Conservation (phyloP, 2,888 invertebrate genomes). For the Trachelus stipa region DNA sequence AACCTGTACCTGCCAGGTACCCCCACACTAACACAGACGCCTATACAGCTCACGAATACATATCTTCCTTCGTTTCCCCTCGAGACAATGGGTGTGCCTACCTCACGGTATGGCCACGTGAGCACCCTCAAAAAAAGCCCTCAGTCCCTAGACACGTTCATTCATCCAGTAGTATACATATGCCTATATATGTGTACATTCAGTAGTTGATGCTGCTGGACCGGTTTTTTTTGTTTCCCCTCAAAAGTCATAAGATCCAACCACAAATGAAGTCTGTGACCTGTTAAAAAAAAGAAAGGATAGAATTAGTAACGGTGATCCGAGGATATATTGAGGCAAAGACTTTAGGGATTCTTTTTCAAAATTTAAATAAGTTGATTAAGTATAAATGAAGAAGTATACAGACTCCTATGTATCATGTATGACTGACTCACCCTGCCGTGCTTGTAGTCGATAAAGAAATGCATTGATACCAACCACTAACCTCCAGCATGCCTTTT, state of each 20-base stretch:
- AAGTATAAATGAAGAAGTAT: not conserved
- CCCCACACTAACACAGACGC: slow-evolving; percentile 14
- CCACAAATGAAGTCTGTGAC: not conserved
- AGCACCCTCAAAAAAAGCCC: slow-evolving; percentile 53
- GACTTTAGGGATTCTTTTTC: not conserved
- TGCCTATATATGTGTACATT: slow-evolving; percentile 3
- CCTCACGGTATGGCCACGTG: slow-evolving; percentile 50
- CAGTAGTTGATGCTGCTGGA: slow-evolving; percentile 8
- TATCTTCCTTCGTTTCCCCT: slow-evolving; percentile 5
- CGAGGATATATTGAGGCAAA: not conserved
- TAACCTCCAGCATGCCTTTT: not conserved
- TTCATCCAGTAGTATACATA: slow-evolving; percentile 29
- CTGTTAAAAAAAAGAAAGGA: not conserved
- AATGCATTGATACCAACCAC: slow-evolving; percentile 16
- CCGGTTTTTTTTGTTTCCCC: not conserved
- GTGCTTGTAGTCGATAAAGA: slow-evolving; percentile 38
- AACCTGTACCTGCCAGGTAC: slow-evolving; percentile 22
- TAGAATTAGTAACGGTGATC: not conserved
- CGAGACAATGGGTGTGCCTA: slow-evolving; percentile 50
- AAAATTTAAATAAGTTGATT: not conserved
- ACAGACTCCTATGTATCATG: not conserved
- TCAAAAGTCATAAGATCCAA: not conserved
- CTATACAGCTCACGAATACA: slow-evolving; percentile 17
- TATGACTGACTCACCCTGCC: slow-evolving; percentile 17
- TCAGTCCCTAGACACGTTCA: slow-evolving; percentile 36